Evolutionary conservation across 2,797 vertebrate species (phyloP).

Genomic region (Steatocranus sp.): DNA sequence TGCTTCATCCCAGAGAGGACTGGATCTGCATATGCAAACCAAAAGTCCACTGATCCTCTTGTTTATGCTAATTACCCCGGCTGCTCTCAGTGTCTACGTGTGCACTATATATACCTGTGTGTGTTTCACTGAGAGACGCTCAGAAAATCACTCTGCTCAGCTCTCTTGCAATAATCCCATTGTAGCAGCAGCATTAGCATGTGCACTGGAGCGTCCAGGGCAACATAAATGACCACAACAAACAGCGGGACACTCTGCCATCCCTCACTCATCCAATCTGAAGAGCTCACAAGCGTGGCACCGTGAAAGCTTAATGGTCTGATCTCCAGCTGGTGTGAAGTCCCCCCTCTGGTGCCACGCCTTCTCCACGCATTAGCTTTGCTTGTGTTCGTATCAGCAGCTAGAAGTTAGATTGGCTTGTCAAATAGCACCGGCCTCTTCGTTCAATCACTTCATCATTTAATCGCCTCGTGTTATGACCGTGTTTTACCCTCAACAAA

Average conservation of each 20-base stretch:
- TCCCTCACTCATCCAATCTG: constrained; percentile 17
- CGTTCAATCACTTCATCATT: neutral
- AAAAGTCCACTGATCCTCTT: constrained; percentile 35
- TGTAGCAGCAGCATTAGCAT: constrained; percentile 18
- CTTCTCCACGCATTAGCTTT: neutral
- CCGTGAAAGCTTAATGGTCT: neutral
- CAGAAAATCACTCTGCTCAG: neutral
- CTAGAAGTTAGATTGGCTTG: neutral
- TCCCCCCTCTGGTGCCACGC: neutral
- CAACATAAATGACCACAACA: constrained; percentile 24
- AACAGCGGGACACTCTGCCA: neutral
- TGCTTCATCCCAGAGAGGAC: constrained; percentile 3
- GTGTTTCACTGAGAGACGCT: neutral
- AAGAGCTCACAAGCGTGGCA: constrained; percentile 1
- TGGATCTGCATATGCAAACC: neutral
- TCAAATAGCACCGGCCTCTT: neutral
- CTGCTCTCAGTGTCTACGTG: neutral
- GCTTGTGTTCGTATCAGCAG: neutral
- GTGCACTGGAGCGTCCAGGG: constrained; percentile 27
- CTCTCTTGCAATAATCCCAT: constrained; percentile 38
- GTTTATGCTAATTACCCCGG: constrained; percentile 20
- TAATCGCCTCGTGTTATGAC: neutral
- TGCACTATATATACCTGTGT: neutral
- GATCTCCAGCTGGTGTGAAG: neutral
- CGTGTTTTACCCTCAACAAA: neutral